These are phyloP conservation scores for Bos indicus DNA, from an alignment of 2,113 vertebrate species.

Conservation along the genomic window DNA sequence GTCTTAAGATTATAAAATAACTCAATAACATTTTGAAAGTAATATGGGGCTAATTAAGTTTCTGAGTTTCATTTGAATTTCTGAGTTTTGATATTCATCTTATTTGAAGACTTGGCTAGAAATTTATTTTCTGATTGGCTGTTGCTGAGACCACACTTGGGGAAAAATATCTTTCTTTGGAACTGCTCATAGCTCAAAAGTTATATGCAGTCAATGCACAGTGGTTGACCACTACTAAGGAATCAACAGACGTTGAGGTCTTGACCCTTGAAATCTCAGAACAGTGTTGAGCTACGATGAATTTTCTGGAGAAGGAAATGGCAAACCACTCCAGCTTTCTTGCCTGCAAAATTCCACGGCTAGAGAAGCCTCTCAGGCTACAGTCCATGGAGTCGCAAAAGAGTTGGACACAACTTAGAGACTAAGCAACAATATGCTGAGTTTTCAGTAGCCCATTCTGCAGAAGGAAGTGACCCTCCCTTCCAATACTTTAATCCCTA, in stretches of 20 bases:
- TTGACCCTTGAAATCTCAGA: neutral
- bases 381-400: neutral
- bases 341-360: neutral
- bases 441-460: neutral
- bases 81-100: neutral
- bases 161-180: neutral
- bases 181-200: neutral
- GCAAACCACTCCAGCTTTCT: neutral
- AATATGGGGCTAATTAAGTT: slow-evolving; percentile 37
- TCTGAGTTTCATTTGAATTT: slow-evolving; percentile 42
- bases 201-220: neutral
- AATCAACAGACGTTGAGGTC: neutral
- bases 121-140: neutral
- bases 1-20: slow-evolving; percentile 25
- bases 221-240: neutral
- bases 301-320: neutral
- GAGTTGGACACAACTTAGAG: neutral
- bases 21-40: slow-evolving; percentile 19
- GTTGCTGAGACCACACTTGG: neutral
- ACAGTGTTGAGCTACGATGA: neutral
- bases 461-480: neutral
- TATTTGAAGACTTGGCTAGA: neutral
- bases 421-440: neutral
- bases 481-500: neutral
- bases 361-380: neutral